These are phyloP conservation scores for Hirundichthys speculiger DNA, from an alignment of 2,113 vertebrate species.

Conservation along the genomic window DNA sequence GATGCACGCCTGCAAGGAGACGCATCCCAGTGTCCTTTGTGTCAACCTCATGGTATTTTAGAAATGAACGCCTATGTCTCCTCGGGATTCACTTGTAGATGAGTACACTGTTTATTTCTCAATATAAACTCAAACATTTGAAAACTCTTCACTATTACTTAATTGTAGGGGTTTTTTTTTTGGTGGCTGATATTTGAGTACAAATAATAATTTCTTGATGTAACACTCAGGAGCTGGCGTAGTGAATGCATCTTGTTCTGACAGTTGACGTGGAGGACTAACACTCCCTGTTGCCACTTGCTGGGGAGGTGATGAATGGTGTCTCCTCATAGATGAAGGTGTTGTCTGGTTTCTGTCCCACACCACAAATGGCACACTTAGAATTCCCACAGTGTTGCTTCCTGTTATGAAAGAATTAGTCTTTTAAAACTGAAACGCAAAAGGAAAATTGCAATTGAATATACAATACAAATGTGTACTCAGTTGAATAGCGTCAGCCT, in stretches of 20 bases:
- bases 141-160: too few relatives aligned
- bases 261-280: conserved; percentile 54
- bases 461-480: conserved; percentile 8
- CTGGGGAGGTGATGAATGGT: conserved; percentile 53
- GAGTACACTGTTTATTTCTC: too few relatives aligned
- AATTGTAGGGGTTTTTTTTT: conserved; percentile 10
- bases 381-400: conserved; percentile 32
- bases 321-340: conserved; percentile 48
- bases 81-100: conserved; percentile 20
- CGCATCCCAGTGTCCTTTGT: neutral
- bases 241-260: conserved; percentile 57
- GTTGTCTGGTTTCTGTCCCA: conserved; percentile 52
- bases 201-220: conserved; percentile 39
- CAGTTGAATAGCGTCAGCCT: neutral
- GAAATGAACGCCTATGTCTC: conserved; percentile 53
- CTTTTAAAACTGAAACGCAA: conserved; percentile 4
- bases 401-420: conserved; percentile 16
- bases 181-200: conserved; percentile 30
- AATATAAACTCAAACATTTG: too few relatives aligned
- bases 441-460: conserved; percentile 21
- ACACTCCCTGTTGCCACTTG: conserved; percentile 34
- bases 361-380: conserved; percentile 27
- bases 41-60: conserved; percentile 31
- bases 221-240: conserved; percentile 29
- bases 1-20: conserved; percentile 54